Percentiles rank a stretch among this genome's conserved stretches.
These are phyloP conservation scores for Schizaphis graminum DNA, from an alignment of 2,888 invertebrate genomes.

Conservation along the genomic window DNA sequence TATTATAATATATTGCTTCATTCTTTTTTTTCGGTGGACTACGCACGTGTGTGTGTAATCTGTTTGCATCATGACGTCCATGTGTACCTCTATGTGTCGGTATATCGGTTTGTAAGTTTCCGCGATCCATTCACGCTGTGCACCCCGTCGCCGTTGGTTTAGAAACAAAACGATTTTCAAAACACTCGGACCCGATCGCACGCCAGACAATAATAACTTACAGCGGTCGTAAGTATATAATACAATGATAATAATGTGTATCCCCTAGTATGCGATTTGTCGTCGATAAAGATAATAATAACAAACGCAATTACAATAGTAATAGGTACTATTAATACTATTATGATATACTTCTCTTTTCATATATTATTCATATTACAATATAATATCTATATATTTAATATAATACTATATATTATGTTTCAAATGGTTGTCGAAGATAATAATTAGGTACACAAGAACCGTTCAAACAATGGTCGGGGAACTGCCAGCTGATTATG, in stretches of 20 bases:
- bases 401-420: background rate
- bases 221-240: background rate
- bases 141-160: background rate
- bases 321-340: slow-evolving; percentile 1
- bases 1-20: background rate
- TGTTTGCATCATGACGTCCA: background rate
- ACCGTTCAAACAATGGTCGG: slow-evolving; percentile 42
- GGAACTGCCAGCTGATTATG: slow-evolving; percentile 17
- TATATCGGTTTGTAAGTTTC: slow-evolving; percentile 20
- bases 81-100: background rate
- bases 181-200: slow-evolving; percentile 32
- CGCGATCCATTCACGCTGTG: slow-evolving; percentile 38
- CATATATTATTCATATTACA: background rate
- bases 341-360: slow-evolving; percentile 4
- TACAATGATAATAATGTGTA: background rate
- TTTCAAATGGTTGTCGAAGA: slow-evolving; percentile 36
- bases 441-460: slow-evolving; percentile 33
- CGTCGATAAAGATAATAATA: slow-evolving; percentile 54
- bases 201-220: background rate
- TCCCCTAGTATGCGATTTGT: slow-evolving; percentile 45
- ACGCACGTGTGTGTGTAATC: background rate
- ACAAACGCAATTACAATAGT: slow-evolving; percentile 22
- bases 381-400: background rate
- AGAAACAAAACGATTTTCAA: slow-evolving; percentile 53
- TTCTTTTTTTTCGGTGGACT: background rate